Percentiles rank a stretch among this genome's conserved stretches.
Evolutionary conservation across 2,888 invertebrate genomes (phyloP).

Genomic region (Antheraea assamensis): DNA sequence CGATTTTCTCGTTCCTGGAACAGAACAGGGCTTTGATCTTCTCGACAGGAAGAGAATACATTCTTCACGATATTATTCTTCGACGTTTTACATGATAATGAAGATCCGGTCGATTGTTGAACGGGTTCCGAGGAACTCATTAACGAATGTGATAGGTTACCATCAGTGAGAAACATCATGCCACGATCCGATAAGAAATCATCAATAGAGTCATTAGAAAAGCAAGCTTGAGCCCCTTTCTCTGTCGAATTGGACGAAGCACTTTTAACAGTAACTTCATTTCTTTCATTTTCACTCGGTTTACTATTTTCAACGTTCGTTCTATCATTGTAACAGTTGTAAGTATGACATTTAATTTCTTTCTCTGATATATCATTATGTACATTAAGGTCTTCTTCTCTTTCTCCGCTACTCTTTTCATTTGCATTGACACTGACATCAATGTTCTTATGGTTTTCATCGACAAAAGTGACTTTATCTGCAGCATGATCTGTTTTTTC

Average conservation of each 20-base stretch:
- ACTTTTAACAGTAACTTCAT: neutral
- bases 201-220: conserved; percentile 69
- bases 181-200: conserved; percentile 66
- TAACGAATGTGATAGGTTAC: conserved; percentile 58
- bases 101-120: conserved; percentile 41
- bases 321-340: conserved; percentile 38
- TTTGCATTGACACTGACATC: neutral
- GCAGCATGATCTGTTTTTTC: conserved; percentile 17
- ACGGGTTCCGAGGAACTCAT: conserved; percentile 44
- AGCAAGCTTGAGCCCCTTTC: conserved; percentile 60
- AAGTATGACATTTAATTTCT: conserved; percentile 57
- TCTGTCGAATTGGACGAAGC: conserved; percentile 48
- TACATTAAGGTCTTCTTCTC: conserved; percentile 27
- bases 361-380: conserved; percentile 51
- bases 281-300: conserved; percentile 1
- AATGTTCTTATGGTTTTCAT: conserved; percentile 14
- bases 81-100: conserved; percentile 59
- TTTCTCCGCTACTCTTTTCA: conserved; percentile 26
- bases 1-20: conserved; percentile 51
- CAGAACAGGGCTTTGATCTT: conserved; percentile 57
- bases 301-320: conserved; percentile 18
- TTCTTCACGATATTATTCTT: conserved; percentile 62
- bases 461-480: conserved; percentile 10
- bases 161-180: conserved; percentile 49
- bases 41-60: conserved; percentile 52